A percentile compares a stretch with the other conserved stretches of the same genome.
Conservation (phyloP, 2,888 invertebrate genomes). For the Limnephilus auricula region DNA sequence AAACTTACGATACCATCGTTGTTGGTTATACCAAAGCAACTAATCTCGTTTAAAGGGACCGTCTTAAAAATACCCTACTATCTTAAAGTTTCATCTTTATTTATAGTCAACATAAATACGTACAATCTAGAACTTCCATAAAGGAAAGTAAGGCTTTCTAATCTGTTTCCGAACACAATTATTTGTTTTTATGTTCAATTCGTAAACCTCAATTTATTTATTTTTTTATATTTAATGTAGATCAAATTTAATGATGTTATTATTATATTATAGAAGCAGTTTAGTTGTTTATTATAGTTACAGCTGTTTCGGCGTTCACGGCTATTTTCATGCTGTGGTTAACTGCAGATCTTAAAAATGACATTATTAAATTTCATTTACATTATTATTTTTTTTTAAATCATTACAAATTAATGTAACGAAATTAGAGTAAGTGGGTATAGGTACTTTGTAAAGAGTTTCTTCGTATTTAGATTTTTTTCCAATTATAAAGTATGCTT, state of each 20-base stretch:
- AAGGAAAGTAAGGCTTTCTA: background rate
- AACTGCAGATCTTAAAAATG: no score
- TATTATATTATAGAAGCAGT: no score
- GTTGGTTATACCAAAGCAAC: background rate
- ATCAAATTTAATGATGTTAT: no score
- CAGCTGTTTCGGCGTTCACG: no score
- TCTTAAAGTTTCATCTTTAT: background rate
- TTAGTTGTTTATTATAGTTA: no score
- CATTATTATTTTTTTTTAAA: no score
- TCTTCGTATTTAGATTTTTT: background rate
- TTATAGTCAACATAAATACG: background rate
- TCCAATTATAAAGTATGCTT: background rate
- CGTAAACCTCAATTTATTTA: no score
- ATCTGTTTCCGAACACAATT: background rate
- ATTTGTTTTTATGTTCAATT: no score
- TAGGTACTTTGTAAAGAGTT: background rate
- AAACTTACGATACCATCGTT: background rate
- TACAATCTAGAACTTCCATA: background rate
- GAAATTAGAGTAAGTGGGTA: no score
- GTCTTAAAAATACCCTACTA: background rate
- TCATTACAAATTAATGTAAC: background rate
- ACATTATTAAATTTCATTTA: no score
- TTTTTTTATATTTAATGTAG: no score
- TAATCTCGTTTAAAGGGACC: background rate
- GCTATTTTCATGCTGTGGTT: no score